phyloP scores from a whole-genome alignment of 2,888 invertebrate genomes.

The Leuctra nigra region DNA sequence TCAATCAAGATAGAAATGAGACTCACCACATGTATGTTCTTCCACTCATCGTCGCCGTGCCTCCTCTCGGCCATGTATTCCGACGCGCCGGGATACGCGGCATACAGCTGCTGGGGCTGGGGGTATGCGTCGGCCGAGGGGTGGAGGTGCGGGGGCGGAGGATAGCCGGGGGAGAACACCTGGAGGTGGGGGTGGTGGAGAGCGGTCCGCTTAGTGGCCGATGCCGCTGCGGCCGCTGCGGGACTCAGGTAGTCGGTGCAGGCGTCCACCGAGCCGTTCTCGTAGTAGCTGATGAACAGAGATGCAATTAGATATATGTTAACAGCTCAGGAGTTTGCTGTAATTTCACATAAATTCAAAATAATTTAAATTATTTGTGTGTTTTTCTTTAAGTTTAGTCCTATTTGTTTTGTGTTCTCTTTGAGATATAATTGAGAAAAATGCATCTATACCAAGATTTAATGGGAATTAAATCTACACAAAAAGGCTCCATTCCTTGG shows the following conservation, averaged over 20 bases:
- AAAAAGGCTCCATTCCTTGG: too few relatives aligned
- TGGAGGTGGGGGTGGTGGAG: conserved; percentile 27
- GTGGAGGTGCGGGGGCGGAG: conserved; percentile 35
- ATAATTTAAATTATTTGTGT: too few relatives aligned
- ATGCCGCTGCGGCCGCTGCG: too few relatives aligned
- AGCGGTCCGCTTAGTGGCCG: conserved; percentile 28
- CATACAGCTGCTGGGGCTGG: conserved; percentile 37
- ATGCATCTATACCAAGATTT: too few relatives aligned
- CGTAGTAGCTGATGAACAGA: conserved; percentile 36
- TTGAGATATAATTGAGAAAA: too few relatives aligned
- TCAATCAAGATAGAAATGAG: too few relatives aligned
- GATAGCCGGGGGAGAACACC: conserved; percentile 32
- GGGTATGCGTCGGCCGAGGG: conserved; percentile 30
- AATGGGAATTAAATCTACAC: too few relatives aligned
- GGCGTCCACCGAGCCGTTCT: conserved; percentile 33
- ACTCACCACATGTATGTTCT: conserved; percentile 73
- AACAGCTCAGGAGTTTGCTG: too few relatives aligned
- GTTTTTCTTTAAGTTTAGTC: too few relatives aligned
- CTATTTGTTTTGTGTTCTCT: too few relatives aligned
- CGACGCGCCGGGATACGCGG: conserved; percentile 37
- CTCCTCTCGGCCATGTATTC: conserved; percentile 34
- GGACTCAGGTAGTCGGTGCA: conserved; percentile 18
- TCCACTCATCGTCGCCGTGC: conserved; percentile 88
- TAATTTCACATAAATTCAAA: too few relatives aligned
- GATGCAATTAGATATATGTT: background rate